Base-by-base conservation (phyloP, 2,113 vertebrate genomes). In the Lophotis ruficrista region DNA sequence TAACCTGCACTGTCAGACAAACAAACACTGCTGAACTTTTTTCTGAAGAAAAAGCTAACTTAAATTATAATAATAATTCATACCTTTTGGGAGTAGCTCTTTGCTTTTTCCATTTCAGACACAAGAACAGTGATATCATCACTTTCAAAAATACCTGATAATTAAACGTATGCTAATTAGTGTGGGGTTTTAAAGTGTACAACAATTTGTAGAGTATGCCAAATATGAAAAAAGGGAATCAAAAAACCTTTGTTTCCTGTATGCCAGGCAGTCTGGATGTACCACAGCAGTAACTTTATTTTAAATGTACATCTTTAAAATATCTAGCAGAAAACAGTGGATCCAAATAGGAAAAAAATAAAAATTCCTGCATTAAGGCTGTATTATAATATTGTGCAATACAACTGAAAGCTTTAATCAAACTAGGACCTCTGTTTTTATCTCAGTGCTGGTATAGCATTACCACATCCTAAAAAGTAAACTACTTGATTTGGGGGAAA, bases 51-150 rank as follows among this genome's bases (percentile, higher is more conserved):
- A 83, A 12, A 35, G 0, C 0, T 25, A 73, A 82, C 27, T 65
- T 19, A 31, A 69, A 65, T 43, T 43, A 43, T 43, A 43, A 43
- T 43, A 43, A 3, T 37, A 80, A 93, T 31, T 71, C 85, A 11
- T 93, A 99, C 98, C 98, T 99, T 98, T 66, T 98, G 98, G 4
- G 98, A 98, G 56, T 98, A 98, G 91, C 47, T 96, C 58, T 97
- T 92, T 43, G 98, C 98, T 86, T 98, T 98, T 87, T 98, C 98
- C 60, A 98, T 96, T 95, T 99, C 98, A 37, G 98, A 96, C 9
- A 92, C 10, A 86, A 99, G 97, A 65, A 87, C 41, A 3, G 10
- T 80, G 85, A 98, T 98, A 91, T 98, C 98, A 79, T 98, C 98
- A 43, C 98, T 98, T 95, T 99, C 98, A 33, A 98, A 98, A 81